phyloP scores from a whole-genome alignment of 2,797 vertebrate species.

The Epinephelus awoara region DNA sequence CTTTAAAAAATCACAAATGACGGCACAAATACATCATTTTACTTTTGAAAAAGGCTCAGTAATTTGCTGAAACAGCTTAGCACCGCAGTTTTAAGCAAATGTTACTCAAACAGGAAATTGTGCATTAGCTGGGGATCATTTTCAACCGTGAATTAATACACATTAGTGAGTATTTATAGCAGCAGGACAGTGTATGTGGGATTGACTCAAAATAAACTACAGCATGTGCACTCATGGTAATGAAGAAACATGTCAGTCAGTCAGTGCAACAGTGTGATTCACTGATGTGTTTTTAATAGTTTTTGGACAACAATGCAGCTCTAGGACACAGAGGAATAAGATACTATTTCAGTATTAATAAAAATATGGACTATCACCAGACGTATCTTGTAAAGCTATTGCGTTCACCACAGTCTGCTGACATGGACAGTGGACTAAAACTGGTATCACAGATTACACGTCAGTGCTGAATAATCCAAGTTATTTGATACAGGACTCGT shows the following conservation, averaged over 20 bases:
- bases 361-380: not conserved
- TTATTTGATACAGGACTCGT: conserved; percentile 41
- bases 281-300: conserved; percentile 13
- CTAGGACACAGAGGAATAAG: not conserved
- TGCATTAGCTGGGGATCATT: conserved; percentile 3
- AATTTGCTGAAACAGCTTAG: not conserved
- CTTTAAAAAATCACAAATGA: not conserved
- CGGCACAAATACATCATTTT: not conserved
- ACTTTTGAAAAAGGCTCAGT: not conserved
- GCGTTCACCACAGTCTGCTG: conserved; percentile 13
- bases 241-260: too few relatives aligned
- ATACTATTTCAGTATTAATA: not conserved
- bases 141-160: not conserved
- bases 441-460: conserved; percentile 34
- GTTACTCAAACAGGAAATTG: not conserved
- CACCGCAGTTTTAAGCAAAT: not conserved
- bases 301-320: conserved; percentile 6
- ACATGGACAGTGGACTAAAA: conserved; percentile 15
- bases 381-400: not conserved
- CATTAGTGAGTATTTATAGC: not conserved
- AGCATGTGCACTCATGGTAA: not conserved
- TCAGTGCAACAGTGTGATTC: not conserved
- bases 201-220: conserved; percentile 11
- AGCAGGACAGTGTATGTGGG: not conserved
- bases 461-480: conserved; percentile 36